Base-by-base conservation (phyloP, 1,140 invertebrate genomes). In the Drosophila ironensis region DNA sequence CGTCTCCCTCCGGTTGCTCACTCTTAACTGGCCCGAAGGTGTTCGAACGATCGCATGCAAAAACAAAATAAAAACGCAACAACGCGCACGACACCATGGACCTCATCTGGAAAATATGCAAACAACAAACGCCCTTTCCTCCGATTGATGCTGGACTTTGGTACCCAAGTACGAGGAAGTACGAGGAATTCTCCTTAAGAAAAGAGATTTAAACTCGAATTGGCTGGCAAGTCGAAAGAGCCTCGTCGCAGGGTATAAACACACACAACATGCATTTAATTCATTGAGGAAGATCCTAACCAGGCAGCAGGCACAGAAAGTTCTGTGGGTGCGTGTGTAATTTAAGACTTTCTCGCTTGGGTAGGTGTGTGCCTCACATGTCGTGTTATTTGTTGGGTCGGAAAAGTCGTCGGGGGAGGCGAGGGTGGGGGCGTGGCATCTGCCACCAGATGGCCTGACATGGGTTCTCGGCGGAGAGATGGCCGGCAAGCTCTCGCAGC, bases 301-400 rank as follows among this genome's bases (percentile, higher is more conserved):
- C 53, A 54, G 66, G 44, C 54, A 42, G 48, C 42, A 45, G 33
- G 52, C 30, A 28, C 16, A 54, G 41, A 68, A 35, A 41, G 45
- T 59, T 35, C 48, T 54, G 28, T 82, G 69, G 80, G 80, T 86
- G 78, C 54, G 59, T 84, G 59, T 78, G 78, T 84, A 86, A 84
- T 74, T 78, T 78, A 82, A 78, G 78, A 84, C 78, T 78, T 84
- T 82, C 78, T 82, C 78, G 57, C 73, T 64, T 76, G 28, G 14
- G 47, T 53, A 61, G 54, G 54, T 69, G 60, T 68, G 48, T 67
- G 33, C 33, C 20, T 38, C 44, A 41, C 45, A 30, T 57, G 42
- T 61, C 54, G 41, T 47, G 54, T 63, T 63, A 61, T 60, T 60
- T 63, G 16, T 27, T 47, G 52, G 27, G 5, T 60, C 51, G 37